These are phyloP conservation scores for Rafetus swinhoei DNA, from an alignment of 2,113 vertebrate genomes.

Conservation along the genomic window DNA sequence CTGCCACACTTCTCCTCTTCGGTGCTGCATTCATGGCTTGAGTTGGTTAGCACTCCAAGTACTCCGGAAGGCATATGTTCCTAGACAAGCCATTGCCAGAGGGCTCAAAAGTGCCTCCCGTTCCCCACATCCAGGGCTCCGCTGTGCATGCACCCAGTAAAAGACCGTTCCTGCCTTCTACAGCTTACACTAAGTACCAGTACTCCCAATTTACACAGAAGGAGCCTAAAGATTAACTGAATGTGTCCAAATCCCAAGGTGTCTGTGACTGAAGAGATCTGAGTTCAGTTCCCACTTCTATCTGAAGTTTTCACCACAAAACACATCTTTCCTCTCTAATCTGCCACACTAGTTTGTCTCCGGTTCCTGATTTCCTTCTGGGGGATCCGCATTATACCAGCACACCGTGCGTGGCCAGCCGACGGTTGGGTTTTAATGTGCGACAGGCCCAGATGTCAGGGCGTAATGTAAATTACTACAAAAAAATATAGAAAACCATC, in stretches of 20 bases:
- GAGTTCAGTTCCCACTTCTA: no score
- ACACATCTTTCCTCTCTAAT: neutral
- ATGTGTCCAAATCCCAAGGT: neutral
- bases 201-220: neutral
- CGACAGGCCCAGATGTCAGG: neutral
- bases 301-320: neutral
- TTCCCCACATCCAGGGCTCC: neutral
- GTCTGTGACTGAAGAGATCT: neutral
- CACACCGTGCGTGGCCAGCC: no score
- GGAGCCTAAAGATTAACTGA: neutral
- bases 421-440: neutral
- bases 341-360: neutral
- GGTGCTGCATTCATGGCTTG: no score
- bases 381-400: neutral
- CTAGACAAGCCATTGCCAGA: neutral
- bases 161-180: neutral
- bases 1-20: neutral
- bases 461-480: neutral
- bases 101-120: no score
- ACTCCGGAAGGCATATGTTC: neutral
- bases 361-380: neutral
- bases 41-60: accelerated
- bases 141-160: neutral
- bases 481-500: neutral
- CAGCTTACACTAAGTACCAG: neutral